phyloP scores from a whole-genome alignment of 2,113 vertebrate genomes.

The Theristicus caerulescens region DNA sequence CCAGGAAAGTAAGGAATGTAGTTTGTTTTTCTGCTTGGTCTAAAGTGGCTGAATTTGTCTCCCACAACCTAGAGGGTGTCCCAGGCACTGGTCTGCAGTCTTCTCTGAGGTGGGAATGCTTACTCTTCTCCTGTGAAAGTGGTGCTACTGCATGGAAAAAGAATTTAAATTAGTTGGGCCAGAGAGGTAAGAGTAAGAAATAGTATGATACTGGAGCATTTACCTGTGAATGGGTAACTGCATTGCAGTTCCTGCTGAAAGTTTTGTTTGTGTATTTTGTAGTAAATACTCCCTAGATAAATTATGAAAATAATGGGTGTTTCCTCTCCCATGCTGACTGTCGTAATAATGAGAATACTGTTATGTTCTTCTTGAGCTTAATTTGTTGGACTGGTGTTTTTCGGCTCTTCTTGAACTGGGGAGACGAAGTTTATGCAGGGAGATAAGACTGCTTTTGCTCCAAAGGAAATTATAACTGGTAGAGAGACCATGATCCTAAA shows the following conservation, averaged over 20 bases:
- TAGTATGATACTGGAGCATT: not conserved
- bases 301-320: not conserved
- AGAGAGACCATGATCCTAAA: not conserved
- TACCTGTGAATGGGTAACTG: not conserved
- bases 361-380: not conserved
- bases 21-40: not conserved
- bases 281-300: not conserved
- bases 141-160: not conserved
- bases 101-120: not conserved
- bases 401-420: not conserved
- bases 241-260: not conserved
- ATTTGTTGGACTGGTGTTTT: not conserved
- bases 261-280: not conserved
- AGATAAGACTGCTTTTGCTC: not conserved
- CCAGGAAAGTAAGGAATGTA: not conserved
- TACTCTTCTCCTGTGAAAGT: not conserved
- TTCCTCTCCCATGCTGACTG: not conserved
- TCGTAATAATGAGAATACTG: not conserved
- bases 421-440: not conserved
- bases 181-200: not conserved
- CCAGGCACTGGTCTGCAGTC: not conserved
- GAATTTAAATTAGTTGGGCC: not conserved
- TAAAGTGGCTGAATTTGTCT: conserved; percentile 3
- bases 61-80: not conserved
- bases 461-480: not conserved